Evolutionary conservation across 2,113 vertebrate genomes (phyloP).

Genomic region (Brienomyrus brachyistius): DNA sequence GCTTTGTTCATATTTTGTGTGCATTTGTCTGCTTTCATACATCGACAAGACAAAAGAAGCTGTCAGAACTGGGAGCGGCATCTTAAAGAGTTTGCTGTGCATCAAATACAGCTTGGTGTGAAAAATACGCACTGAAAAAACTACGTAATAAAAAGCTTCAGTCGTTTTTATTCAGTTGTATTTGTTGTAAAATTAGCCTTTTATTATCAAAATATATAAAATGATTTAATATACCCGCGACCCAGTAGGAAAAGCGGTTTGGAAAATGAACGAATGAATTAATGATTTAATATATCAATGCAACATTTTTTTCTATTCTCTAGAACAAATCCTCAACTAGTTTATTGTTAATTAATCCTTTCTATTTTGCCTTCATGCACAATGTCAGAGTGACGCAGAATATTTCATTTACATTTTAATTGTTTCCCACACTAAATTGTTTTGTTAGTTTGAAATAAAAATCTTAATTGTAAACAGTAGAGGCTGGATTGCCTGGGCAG

Average conservation of each 20-base stretch:
- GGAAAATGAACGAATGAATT: too few relatives aligned
- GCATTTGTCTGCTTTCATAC: not conserved
- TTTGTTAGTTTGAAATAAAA: not conserved
- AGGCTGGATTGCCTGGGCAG: not conserved
- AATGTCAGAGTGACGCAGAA: not conserved
- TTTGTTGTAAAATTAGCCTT: not conserved
- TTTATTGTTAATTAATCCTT: not conserved
- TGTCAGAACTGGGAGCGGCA: not conserved
- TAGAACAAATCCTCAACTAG: not conserved
- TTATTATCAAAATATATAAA: not conserved
- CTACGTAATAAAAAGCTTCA: not conserved
- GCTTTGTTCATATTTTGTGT: not conserved
- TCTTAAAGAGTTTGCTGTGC: not conserved
- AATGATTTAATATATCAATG: not conserved
- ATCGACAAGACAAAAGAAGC: not conserved
- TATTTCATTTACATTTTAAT: conserved; percentile 13
- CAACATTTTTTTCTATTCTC: not conserved
- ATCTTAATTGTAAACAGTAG: not conserved
- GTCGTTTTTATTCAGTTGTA: not conserved
- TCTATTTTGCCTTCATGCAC: not conserved
- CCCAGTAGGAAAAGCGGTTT: too few relatives aligned
- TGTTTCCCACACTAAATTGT: not conserved
- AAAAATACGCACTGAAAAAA: not conserved
- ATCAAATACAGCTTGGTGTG: not conserved
- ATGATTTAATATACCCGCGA: not conserved